Conservation (phyloP, 2,888 invertebrate genomes). For the Dusona sp. region DNA sequence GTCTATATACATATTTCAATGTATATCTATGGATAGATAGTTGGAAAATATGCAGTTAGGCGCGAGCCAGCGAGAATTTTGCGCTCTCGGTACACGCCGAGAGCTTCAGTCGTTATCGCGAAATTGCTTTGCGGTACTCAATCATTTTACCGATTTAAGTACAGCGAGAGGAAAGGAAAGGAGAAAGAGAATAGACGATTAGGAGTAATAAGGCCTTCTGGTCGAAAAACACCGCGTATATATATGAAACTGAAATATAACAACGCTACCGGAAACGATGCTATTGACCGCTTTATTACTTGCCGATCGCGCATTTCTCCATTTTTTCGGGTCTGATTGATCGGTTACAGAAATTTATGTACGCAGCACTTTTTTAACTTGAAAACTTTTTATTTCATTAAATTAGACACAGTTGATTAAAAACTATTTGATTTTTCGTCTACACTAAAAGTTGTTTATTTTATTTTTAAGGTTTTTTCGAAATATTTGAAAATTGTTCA, state of each 20-base stretch:
- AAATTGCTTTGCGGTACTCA: slow-evolving; percentile 75
- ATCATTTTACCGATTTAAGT: slow-evolving; percentile 56
- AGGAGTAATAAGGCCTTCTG: slow-evolving; percentile 21
- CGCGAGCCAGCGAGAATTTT: slow-evolving; percentile 48
- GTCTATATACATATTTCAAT: background rate
- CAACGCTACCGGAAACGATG: slow-evolving; percentile 24
- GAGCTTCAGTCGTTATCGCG: slow-evolving; percentile 74
- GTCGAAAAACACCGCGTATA: slow-evolving; percentile 34
- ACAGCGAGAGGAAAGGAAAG: slow-evolving; percentile 34
- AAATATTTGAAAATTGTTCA: background rate
- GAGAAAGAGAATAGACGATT: slow-evolving; percentile 12
- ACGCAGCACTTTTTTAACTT: background rate
- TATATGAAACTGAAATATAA: slow-evolving; percentile 36
- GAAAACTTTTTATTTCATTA: background rate
- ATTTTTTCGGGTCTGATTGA: background rate
- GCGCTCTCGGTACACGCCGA: slow-evolving; percentile 46
- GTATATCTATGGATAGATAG: background rate
- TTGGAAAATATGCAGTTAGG: slow-evolving; percentile 59
- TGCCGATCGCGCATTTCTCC: background rate
- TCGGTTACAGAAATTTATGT: background rate
- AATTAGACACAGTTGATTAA: background rate
- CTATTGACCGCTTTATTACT: slow-evolving; percentile 20
- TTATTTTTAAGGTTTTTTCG: background rate
- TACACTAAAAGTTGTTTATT: background rate
- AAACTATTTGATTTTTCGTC: background rate